Evolutionary conservation across 2,888 invertebrate genomes (phyloP), one percentile per base, ranked within the genome.

Genomic region (Nemapogon koenigi): DNA sequence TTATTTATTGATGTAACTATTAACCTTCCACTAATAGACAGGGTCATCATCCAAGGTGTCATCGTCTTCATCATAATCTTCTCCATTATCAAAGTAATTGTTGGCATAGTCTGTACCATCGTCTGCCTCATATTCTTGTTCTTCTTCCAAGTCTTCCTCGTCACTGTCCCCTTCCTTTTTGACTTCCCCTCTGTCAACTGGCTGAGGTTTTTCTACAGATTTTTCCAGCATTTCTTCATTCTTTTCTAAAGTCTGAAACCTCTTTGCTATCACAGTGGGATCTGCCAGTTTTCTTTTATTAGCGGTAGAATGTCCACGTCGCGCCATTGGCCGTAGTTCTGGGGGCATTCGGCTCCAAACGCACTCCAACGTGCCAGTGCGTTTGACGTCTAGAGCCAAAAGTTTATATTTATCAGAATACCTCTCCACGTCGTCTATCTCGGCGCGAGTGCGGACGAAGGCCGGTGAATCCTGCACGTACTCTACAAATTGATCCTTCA

Each of bases 51-150:
- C 91, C 44, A 90, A 67, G 59, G 89, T 90, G 51, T 93, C 92
- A 54, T 92, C 92, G 49, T 93, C 92, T 43, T 92, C 91, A 57
- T 91, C 91, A 58, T 89, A 91, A 18, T 84, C 86, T 66, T 93
- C 93, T 1, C 92, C 93, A 62, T 92, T 91, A 59, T 93, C 92
- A 62, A 93, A 93, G 59, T 91, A 92, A 56, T 88, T 91, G 51
- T 91, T 90, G 0, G 88, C 89, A 57, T 93, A 93, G 61, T 93
- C 92, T 15, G 91, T 93, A 14, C 92, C 93, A 53, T 91, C 91
- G 57, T 93, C 93, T 83, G 91, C 87, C 64, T 93, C 92, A 55
- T 91, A 88, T 51, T 92, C 91, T 49, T 89, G 89, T 35, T 87
- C 87, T 41, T 83, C 82, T 29, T 80, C 82, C 25, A 85, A 76